Percentiles rank a stretch among this genome's conserved stretches.
Conservation (phyloP, 1,140 invertebrate genomes). For the Drosophila varians region DNA sequence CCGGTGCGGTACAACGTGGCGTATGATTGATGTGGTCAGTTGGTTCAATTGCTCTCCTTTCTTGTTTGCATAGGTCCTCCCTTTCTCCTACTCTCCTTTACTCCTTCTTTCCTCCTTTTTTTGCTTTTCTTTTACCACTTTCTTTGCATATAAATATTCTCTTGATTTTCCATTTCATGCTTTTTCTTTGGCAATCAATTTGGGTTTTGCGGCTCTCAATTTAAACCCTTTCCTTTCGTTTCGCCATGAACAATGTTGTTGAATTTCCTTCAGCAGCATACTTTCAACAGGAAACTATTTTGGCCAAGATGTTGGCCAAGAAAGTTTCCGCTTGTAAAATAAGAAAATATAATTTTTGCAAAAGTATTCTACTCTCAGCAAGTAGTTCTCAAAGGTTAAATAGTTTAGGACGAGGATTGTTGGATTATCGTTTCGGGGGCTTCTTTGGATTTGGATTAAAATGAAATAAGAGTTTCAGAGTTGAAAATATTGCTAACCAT, state of each 20-base stretch:
- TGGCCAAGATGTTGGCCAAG: conserved; percentile 10
- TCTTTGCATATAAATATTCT: not conserved
- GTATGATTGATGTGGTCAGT: conserved; percentile 76
- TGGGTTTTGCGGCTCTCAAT: conserved; percentile 20
- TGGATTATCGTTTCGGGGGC: not conserved
- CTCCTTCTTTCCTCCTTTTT: not conserved
- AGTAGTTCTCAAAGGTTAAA: conserved; percentile 2
- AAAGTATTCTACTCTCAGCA: conserved; percentile 2
- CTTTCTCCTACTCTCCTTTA: not conserved
- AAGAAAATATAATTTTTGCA: conserved; percentile 22
- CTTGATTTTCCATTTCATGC: not conserved
- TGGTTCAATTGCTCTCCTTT: conserved; percentile 24
- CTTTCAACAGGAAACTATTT: conserved; percentile 36
- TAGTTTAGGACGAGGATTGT: not conserved
- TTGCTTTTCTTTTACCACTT: not conserved
- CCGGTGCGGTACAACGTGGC: conserved; percentile 42
- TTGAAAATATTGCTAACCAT: no score
- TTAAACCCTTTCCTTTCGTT: conserved; percentile 3
- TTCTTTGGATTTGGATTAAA: not conserved
- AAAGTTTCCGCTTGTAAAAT: conserved; percentile 25
- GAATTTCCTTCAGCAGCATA: conserved; percentile 8
- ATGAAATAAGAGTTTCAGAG: no score
- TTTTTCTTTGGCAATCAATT: conserved; percentile 17
- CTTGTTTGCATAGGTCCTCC: conserved; percentile 19
- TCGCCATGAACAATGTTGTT: conserved; percentile 14